A percentile compares a stretch with the other conserved stretches of the same genome.
Conservation (phyloP, 2,888 invertebrate genomes). For the Calliopum simillimum region DNA sequence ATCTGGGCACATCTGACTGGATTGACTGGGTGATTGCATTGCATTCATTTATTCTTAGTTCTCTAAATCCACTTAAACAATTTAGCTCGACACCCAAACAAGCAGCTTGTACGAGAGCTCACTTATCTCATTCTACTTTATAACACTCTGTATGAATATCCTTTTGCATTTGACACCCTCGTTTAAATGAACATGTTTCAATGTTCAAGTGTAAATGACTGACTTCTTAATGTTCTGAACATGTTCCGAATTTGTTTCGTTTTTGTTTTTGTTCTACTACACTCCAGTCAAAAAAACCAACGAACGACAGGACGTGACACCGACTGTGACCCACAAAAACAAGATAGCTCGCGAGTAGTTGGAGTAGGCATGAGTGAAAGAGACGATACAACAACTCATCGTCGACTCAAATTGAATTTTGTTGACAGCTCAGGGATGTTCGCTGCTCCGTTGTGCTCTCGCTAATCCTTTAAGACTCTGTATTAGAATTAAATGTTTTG, state of each 20-base stretch:
- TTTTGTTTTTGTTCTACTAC: constrained; percentile 13
- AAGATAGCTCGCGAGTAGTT: background rate
- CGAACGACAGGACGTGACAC: constrained; percentile 19
- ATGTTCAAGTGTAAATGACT: constrained; percentile 7
- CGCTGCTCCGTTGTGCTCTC: constrained; percentile 3
- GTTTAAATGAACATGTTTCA: too few relatives aligned
- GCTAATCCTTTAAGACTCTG: constrained; percentile 23
- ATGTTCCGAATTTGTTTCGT: constrained; percentile 41
- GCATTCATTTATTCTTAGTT: constrained; percentile 5
- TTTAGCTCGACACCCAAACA: background rate
- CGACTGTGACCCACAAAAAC: constrained; percentile 33
- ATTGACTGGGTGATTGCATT: background rate
- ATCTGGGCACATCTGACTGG: constrained; percentile 20
- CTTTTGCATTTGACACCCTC: constrained; percentile 19
- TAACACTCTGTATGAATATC: background rate
- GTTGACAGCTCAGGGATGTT: constrained; percentile 24
- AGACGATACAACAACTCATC: background rate
- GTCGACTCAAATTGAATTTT: constrained; percentile 11
- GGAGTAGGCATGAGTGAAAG: background rate
- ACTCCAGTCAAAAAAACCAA: too few relatives aligned
- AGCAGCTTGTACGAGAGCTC: background rate
- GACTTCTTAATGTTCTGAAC: constrained; percentile 46
- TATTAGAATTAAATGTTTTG: background rate
- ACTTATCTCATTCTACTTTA: background rate
- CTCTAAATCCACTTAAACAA: constrained; percentile 10